These are phyloP conservation scores for Gymnodraco acuticeps DNA, from an alignment of 2,797 vertebrate species.

Conservation along the genomic window DNA sequence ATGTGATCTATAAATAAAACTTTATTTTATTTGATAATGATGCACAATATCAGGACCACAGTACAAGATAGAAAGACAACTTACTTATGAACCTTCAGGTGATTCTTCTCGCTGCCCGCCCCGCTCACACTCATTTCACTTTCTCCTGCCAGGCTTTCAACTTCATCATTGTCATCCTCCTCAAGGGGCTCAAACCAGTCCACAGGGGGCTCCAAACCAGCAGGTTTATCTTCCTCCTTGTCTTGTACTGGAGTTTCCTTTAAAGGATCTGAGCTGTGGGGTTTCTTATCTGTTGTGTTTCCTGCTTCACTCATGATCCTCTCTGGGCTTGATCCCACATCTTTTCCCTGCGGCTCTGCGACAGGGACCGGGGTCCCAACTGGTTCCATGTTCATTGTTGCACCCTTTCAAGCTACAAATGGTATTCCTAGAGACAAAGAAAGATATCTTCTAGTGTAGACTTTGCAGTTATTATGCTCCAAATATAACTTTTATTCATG, in stretches of 20 bases:
- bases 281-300: not conserved
- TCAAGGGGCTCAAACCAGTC: conserved; percentile 88
- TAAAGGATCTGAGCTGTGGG: not conserved
- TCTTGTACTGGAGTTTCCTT: not conserved
- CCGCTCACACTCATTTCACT: conserved; percentile 78
- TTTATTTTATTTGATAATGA: not conserved
- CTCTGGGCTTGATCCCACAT: conserved; percentile 37
- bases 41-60: not conserved
- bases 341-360: conserved; percentile 31
- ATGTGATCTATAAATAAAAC: too few species aligned
- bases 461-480: not conserved
- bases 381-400: conserved; percentile 65
- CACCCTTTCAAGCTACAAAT: conserved; percentile 24
- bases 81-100: conserved; percentile 62
- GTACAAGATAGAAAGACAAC: conserved; percentile 27
- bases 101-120: conserved; percentile 67
- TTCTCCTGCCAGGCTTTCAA: conserved; percentile 81
- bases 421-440: conserved; percentile 7
- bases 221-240: conserved; percentile 32
- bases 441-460: not conserved
- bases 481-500: too few species aligned
- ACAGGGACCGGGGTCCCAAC: conserved; percentile 13
- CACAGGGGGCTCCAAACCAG: conserved; percentile 61
- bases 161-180: conserved; percentile 74
- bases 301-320: conserved; percentile 29